Evolutionary conservation across 2,888 invertebrate genomes (phyloP), one percentile per base, ranked within the genome.

Genomic region (Leuctra nigra): DNA sequence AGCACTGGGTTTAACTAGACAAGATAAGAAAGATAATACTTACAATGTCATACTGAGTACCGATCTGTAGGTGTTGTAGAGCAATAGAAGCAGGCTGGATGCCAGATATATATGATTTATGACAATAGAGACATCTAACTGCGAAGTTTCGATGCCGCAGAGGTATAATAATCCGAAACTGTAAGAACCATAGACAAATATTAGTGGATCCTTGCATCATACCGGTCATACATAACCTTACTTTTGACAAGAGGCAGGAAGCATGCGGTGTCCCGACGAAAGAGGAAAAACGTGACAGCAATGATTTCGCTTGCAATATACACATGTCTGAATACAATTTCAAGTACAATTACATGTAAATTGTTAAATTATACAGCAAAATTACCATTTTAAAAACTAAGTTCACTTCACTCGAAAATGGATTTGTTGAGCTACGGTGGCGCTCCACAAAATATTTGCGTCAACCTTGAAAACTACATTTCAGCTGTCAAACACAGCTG

Each of bases 181-280:
- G 35, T 20, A 35, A 50, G 22, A 33, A 2, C 16, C 33, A 50
- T 14, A 3, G 23, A 44, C 20, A 44, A 22, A 44, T 44, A 20
- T 44, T 44, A 29, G 7, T 29, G 11, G 7, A 29, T 11, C 29
- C 29, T 29, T 29, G 11, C 29, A 29, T 29, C 29, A 29, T 29
- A 38, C 38, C 38, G 50, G 50, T 35, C 9, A 7, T 18, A 50
- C 50, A 33, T 50, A 50, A 50, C 50, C 50, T 50, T 35, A 50
- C 22, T 29, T 23, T 23, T 13, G 9, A 20, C 11, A 44, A 6
- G 22, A 44, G 22, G 44, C 20, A 11, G 44, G n/a, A n/a, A n/a
- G n/a, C n/a, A n/a, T n/a, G n/a, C n/a, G n/a, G n/a, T n/a, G n/a
- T n/a, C n/a, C n/a, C n/a, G n/a, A n/a, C n/a, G n/a, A n/a, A n/a